Conservation (phyloP, 2,797 vertebrate genomes). For the Pseudomugil gertrudae region DNA sequence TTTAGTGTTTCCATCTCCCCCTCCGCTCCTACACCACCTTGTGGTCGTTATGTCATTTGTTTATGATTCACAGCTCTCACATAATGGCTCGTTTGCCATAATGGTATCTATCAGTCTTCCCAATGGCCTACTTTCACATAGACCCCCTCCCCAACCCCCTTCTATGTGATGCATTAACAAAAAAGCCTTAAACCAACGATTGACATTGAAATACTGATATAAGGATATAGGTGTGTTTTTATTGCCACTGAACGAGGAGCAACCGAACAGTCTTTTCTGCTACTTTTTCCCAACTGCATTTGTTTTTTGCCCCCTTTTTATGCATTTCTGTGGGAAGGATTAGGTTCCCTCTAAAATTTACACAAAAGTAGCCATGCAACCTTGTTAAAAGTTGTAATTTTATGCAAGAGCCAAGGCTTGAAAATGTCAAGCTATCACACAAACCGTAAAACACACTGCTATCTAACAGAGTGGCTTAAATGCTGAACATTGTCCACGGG, state of each 20-base stretch:
- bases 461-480: constrained; percentile 36
- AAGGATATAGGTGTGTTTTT: constrained; percentile 60
- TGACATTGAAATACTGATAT: constrained; percentile 67
- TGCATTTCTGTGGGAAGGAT: constrained; percentile 13
- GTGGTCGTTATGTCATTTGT: constrained; percentile 75
- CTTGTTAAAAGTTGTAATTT: constrained; percentile 47
- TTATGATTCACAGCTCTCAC: constrained; percentile 72
- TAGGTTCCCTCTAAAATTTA: constrained; percentile 31
- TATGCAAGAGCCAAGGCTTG: constrained; percentile 11
- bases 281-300: constrained; percentile 28
- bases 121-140: constrained; percentile 63
- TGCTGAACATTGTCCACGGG: constrained; percentile 22
- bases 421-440: constrained; percentile 64
- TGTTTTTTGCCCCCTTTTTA: constrained; percentile 22
- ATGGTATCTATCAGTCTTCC: constrained; percentile 73
- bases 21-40: constrained; percentile 58
- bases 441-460: constrained; percentile 10
- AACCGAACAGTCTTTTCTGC: not conserved
- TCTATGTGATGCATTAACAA: constrained; percentile 59
- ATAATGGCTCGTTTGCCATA: constrained; percentile 70
- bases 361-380: constrained; percentile 22
- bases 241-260: constrained; percentile 7
- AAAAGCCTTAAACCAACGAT: constrained; percentile 65
- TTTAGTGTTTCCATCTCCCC: constrained; percentile 63
- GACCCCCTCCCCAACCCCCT: constrained; percentile 45